phyloP scores from a whole-genome alignment of 2,113 vertebrate species.

The Urocynchramus pylzowi region DNA sequence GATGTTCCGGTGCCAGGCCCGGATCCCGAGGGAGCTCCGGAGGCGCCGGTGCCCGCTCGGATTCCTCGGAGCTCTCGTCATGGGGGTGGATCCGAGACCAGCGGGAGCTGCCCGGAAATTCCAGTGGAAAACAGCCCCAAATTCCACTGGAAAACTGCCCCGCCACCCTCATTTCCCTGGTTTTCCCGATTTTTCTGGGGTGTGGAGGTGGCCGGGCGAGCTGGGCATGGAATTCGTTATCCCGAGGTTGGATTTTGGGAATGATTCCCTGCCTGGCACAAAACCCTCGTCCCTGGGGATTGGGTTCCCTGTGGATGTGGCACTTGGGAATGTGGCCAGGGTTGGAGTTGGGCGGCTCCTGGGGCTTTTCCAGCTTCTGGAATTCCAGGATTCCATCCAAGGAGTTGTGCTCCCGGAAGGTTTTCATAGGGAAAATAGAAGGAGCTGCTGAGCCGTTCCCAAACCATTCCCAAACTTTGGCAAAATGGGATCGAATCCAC shows the following conservation, averaged over 20 bases:
- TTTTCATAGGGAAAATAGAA: neutral
- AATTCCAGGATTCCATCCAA: neutral
- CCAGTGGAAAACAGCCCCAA: neutral
- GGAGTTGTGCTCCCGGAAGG: neutral
- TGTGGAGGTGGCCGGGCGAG: neutral
- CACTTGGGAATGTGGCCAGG: neutral
- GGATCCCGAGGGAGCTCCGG: neutral
- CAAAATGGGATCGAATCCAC: neutral
- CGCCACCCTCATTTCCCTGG: neutral
- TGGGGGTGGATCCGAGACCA: neutral
- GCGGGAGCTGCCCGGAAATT: neutral
- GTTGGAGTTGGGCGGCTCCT: neutral
- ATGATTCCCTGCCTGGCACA: neutral
- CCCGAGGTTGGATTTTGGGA: neutral
- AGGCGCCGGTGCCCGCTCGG: neutral
- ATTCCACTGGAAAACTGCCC: neutral
- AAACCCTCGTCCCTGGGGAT: neutral
- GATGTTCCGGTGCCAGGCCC: neutral
- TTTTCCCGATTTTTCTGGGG: neutral
- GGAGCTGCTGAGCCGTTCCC: neutral
- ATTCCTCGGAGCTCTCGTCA: neutral
- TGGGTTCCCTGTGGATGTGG: neutral
- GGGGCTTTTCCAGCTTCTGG: neutral
- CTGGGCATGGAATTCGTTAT: neutral
- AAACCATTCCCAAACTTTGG: neutral